Conservation (phyloP, 2,888 invertebrate genomes). For the Anoplius nigerrimus region DNA sequence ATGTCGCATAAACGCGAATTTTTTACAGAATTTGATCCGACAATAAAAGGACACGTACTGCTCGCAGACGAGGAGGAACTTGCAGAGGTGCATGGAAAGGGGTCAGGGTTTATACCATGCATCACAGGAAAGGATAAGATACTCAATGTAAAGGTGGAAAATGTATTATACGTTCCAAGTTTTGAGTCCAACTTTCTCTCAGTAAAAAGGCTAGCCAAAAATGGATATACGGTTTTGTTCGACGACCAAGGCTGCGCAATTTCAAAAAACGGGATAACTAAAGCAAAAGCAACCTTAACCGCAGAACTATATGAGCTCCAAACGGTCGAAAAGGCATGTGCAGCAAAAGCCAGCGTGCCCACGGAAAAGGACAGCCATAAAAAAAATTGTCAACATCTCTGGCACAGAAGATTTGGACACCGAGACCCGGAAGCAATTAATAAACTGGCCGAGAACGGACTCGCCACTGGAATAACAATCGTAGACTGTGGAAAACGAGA, state of each 20-base stretch:
- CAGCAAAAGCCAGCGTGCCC: conserved; percentile 16
- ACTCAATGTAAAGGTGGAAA: conserved; percentile 29
- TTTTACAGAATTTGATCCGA: too few relatives aligned
- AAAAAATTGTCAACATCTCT: conserved; percentile 29
- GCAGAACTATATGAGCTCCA: conserved; percentile 34
- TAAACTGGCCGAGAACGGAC: not conserved
- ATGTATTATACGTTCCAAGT: conserved; percentile 42
- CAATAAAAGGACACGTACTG: too few relatives aligned
- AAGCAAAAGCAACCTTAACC: conserved; percentile 15
- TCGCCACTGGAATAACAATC: conserved; percentile 38
- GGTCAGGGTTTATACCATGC: too few relatives aligned
- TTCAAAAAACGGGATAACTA: not conserved
- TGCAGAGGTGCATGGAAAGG: too few relatives aligned
- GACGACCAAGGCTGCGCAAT: conserved; percentile 28
- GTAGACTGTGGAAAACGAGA: conserved; percentile 42
- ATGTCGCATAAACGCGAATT: too few relatives aligned
- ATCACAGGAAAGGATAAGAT: not conserved
- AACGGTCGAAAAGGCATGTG: conserved; percentile 20
- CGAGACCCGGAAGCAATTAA: not conserved
- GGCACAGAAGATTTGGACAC: not conserved
- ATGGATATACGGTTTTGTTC: conserved; percentile 30
- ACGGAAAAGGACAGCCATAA: conserved; percentile 15
- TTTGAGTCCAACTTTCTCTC: conserved; percentile 41
- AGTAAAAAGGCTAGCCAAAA: conserved; percentile 37
- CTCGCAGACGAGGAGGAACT: too few relatives aligned